Percentiles rank a stretch among this genome's conserved stretches.
Conservation (phyloP, 2,888 invertebrate species). For the Julus scanicus region DNA sequence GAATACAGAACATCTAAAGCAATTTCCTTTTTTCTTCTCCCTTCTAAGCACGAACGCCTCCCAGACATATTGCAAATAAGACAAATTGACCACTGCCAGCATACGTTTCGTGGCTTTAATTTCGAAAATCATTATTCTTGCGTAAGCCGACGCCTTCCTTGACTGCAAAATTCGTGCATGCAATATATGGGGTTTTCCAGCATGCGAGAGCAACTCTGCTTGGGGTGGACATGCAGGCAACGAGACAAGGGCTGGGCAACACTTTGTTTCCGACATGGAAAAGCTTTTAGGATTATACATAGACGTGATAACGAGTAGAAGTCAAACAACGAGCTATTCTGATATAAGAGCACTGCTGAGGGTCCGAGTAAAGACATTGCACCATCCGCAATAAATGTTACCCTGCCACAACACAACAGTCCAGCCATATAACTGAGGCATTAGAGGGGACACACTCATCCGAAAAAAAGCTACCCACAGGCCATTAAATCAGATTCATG, state of each 20-base stretch:
- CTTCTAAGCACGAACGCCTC: not conserved
- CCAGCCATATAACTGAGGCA: constrained; percentile 32
- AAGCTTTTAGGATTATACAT: constrained; percentile 57
- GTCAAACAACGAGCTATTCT: constrained; percentile 43
- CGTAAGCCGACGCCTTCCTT: not conserved
- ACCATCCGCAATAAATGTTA: constrained; percentile 38
- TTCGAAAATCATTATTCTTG: constrained; percentile 6
- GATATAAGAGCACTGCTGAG: constrained; percentile 29
- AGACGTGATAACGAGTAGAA: constrained; percentile 40
- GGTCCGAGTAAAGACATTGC: not conserved
- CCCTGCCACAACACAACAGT: constrained; percentile 15
- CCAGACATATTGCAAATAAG: not conserved
- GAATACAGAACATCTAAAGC: not conserved
- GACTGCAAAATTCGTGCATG: constrained; percentile 23
- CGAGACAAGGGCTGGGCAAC: constrained; percentile 6
- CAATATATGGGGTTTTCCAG: not conserved
- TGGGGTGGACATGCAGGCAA: constrained; percentile 33
- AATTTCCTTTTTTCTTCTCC: not conserved
- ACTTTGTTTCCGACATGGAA: constrained; percentile 56
- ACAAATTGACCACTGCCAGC: not conserved
- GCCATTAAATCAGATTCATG: constrained; percentile 34
- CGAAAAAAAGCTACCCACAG: constrained; percentile 31
- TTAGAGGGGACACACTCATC: constrained; percentile 23
- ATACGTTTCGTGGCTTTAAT: not conserved
- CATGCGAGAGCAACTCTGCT: not conserved